Conservation (phyloP, 2,888 invertebrate species). For the Polyploca ridens region DNA sequence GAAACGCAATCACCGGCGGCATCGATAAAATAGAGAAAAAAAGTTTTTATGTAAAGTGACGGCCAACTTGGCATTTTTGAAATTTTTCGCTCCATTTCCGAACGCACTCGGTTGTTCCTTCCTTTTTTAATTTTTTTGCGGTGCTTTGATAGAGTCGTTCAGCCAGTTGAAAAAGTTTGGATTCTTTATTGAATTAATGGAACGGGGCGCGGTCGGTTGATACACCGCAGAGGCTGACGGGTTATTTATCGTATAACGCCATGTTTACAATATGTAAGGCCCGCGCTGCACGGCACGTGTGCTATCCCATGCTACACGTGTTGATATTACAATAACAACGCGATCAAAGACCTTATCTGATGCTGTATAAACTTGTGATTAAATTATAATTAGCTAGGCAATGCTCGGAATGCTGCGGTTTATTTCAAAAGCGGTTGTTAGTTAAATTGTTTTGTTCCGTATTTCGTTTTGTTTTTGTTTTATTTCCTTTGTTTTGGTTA, state of each 20-base stretch:
- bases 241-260: slow-evolving; percentile 50
- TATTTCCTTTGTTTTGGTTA: not conserved
- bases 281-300: slow-evolving; percentile 51
- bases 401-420: slow-evolving; percentile 31
- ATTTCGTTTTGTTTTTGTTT: not conserved
- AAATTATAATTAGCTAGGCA: slow-evolving; percentile 49
- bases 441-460: slow-evolving; percentile 25
- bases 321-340: slow-evolving; percentile 66
- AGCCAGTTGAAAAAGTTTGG: slow-evolving; percentile 47
- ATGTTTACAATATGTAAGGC: slow-evolving; percentile 51
- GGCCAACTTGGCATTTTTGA: slow-evolving; percentile 53
- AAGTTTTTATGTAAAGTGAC: slow-evolving; percentile 55
- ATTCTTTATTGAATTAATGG: slow-evolving; percentile 53
- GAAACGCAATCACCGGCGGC: slow-evolving; percentile 61
- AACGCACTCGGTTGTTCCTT: slow-evolving; percentile 29
- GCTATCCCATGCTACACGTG: slow-evolving; percentile 51
- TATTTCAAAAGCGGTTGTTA: slow-evolving; percentile 24
- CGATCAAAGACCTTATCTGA: slow-evolving; percentile 69
- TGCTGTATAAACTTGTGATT: slow-evolving; percentile 41
- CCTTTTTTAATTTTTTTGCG: slow-evolving; percentile 29
- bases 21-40: slow-evolving; percentile 39
- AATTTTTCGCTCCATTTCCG: slow-evolving; percentile 53
- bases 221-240: slow-evolving; percentile 29
- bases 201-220: slow-evolving; percentile 18
- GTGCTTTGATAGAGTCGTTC: slow-evolving; percentile 41